Percentiles rank a stretch among this genome's conserved stretches.
Evolutionary conservation across 2,888 invertebrate species (phyloP).

Genomic region (Opisthograptis luteolata): DNA sequence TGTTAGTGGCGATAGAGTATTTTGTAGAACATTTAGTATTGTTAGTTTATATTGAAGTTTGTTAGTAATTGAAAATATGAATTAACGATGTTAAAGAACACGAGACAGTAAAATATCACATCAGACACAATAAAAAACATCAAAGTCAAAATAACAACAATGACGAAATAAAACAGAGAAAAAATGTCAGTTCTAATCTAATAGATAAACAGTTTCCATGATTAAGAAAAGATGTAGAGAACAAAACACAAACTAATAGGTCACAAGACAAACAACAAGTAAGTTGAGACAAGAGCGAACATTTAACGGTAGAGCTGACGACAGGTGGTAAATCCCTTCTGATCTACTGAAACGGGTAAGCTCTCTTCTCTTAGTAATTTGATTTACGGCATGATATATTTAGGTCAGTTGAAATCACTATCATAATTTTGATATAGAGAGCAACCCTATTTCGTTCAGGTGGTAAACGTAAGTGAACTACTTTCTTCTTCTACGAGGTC

Average conservation of each 20-base stretch:
- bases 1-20: conserved; percentile 14
- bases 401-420: background rate
- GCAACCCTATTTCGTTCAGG: conserved; percentile 32
- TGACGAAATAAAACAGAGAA: conserved; percentile 30
- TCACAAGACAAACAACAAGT: conserved; percentile 43
- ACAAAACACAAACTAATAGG: conserved; percentile 46
- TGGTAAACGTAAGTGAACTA: conserved; percentile 25
- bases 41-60: conserved; percentile 4
- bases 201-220: conserved; percentile 22
- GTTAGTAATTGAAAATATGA: conserved; percentile 11
- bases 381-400: conserved; percentile 10
- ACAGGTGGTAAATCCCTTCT: conserved; percentile 46
- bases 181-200: conserved; percentile 33
- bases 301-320: conserved; percentile 55
- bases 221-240: conserved; percentile 29
- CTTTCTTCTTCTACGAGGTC: background rate
- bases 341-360: conserved; percentile 35
- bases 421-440: conserved; percentile 24
- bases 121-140: conserved; percentile 26
- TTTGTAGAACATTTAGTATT: background rate
- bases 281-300: conserved; percentile 49
- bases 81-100: conserved; percentile 11
- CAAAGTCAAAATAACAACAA: conserved; percentile 12
- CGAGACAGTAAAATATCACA: conserved; percentile 24
- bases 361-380: conserved; percentile 35